A percentile compares a stretch with the other conserved stretches of the same genome.
Conservation (phyloP, 2,888 invertebrate genomes). For the Anoncus sp. region DNA sequence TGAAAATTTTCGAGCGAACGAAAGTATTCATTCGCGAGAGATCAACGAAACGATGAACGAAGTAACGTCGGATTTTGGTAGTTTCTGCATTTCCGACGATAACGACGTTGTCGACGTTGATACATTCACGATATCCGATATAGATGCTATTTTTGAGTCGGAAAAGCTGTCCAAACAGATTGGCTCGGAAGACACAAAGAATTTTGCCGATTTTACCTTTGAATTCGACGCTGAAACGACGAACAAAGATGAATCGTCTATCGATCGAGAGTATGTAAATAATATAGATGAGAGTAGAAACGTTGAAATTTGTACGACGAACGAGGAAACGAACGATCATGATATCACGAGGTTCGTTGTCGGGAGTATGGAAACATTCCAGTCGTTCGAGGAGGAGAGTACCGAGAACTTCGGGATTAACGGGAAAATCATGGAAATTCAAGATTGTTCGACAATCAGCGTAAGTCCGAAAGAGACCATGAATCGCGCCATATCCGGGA, state of each 20-base stretch:
- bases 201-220: constrained; percentile 67
- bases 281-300: constrained; percentile 26
- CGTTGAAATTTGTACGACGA: constrained; percentile 7
- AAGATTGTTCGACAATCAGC: constrained; percentile 30
- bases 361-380: constrained; percentile 39
- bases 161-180: constrained; percentile 51
- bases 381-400: constrained; percentile 27
- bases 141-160: constrained; percentile 56
- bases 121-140: constrained; percentile 61
- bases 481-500: constrained; percentile 12
- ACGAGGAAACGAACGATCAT: constrained; percentile 15
- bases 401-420: constrained; percentile 40
- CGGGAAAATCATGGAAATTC: constrained; percentile 19
- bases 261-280: constrained; percentile 56
- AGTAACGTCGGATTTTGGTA: constrained; percentile 60
- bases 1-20: constrained; percentile 14
- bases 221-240: constrained; percentile 57
- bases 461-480: constrained; percentile 14
- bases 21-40: constrained; percentile 49
- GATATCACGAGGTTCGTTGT: constrained; percentile 2
- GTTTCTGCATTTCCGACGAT: constrained; percentile 62
- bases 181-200: constrained; percentile 58
- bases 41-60: constrained; percentile 53
- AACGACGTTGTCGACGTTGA: constrained; percentile 52
- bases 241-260: constrained; percentile 52